phyloP scores from a whole-genome alignment of 2,888 invertebrate species.

The Eudemis profundana region DNA sequence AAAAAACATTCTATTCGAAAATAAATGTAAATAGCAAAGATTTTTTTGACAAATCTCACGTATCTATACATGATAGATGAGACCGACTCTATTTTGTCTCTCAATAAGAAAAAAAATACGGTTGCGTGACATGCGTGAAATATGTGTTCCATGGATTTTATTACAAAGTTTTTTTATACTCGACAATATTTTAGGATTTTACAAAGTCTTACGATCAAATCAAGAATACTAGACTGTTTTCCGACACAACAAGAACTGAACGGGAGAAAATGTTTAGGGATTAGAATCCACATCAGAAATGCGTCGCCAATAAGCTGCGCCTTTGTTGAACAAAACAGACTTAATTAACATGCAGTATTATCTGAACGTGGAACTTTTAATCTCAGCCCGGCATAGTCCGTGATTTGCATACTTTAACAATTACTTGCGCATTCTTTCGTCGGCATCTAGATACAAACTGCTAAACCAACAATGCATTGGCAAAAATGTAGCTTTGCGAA shows the following conservation, averaged over 20 bases:
- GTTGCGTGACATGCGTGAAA: too few relatives aligned
- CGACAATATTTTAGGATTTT: too few relatives aligned
- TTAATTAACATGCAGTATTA: constrained; percentile 71
- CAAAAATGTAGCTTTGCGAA: neutral
- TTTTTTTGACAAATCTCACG: too few relatives aligned
- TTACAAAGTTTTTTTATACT: too few relatives aligned
- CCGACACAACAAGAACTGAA: neutral
- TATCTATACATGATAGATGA: too few relatives aligned
- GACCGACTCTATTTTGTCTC: too few relatives aligned
- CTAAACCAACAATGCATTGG: constrained; percentile 21
- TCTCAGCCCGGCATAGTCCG: constrained; percentile 50
- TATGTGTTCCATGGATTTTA: too few relatives aligned
- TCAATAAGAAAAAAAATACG: too few relatives aligned
- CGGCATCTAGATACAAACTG: constrained; percentile 55
- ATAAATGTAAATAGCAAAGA: too few relatives aligned
- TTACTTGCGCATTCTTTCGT: constrained; percentile 75
- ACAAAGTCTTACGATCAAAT: too few relatives aligned
- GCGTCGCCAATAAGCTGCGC: constrained; percentile 30
- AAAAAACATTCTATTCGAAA: too few relatives aligned
- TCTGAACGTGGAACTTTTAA: constrained; percentile 63
- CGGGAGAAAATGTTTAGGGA: constrained; percentile 10
- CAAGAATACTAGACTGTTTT: too few relatives aligned
- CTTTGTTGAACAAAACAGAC: constrained; percentile 45
- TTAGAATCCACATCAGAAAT: constrained; percentile 45
- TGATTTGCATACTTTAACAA: constrained; percentile 80